Conservation (phyloP, 1,140 invertebrate species). For the Tetraneura akinire region DNA sequence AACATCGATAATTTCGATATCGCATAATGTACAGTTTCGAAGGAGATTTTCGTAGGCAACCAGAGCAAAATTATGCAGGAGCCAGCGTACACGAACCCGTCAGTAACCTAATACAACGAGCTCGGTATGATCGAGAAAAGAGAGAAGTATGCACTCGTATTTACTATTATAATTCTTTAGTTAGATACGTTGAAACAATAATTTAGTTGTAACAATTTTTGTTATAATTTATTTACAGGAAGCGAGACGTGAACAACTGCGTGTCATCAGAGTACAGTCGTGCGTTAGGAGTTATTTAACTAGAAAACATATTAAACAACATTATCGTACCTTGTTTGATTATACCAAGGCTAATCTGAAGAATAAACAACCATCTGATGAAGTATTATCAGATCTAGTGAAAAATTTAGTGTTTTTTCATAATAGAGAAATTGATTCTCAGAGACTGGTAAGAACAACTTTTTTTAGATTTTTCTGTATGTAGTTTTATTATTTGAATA, state of each 20-base stretch:
- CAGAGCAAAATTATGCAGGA: slow-evolving; percentile 87
- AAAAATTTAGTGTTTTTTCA: slow-evolving; percentile 78
- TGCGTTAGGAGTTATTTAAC: slow-evolving; percentile 75
- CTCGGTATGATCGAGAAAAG: slow-evolving; percentile 81
- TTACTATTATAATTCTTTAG: too few relatives aligned
- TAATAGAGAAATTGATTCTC: slow-evolving; percentile 67
- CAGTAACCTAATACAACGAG: slow-evolving; percentile 75
- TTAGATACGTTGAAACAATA: too few relatives aligned
- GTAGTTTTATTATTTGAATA: too few relatives aligned
- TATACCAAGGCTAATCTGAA: slow-evolving; percentile 61
- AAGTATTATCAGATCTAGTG: slow-evolving; percentile 62
- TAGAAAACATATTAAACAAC: slow-evolving; percentile 68
- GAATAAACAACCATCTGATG: slow-evolving; percentile 57
- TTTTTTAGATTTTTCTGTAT: too few relatives aligned
- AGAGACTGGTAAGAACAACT: slow-evolving; percentile 67
- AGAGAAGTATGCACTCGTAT: slow-evolving; percentile 65
- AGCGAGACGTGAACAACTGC: slow-evolving; percentile 68
- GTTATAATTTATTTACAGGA: slow-evolving; percentile 61
- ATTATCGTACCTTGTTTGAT: slow-evolving; percentile 72
- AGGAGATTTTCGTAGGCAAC: slow-evolving; percentile 83
- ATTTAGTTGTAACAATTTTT: not conserved
- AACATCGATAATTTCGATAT: not conserved
- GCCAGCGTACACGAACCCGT: slow-evolving; percentile 76
- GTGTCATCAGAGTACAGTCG: slow-evolving; percentile 76
- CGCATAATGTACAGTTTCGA: slow-evolving; percentile 77